Percentiles rank a stretch among this genome's conserved stretches.
These are phyloP conservation scores for Coleophora flavipennella DNA, from an alignment of 2,888 invertebrate genomes.

Conservation along the genomic window DNA sequence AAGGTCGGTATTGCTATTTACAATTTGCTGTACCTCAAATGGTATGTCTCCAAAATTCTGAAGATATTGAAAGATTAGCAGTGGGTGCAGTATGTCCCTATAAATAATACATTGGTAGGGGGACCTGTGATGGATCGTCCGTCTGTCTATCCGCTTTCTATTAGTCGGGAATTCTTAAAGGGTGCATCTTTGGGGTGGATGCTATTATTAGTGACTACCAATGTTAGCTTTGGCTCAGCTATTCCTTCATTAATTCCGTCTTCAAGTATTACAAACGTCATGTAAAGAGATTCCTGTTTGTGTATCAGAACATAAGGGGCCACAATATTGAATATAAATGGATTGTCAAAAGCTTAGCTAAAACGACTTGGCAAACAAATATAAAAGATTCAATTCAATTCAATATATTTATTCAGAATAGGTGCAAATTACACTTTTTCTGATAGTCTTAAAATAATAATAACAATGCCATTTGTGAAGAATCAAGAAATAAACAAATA, in stretches of 20 bases:
- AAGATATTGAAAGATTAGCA: conserved; percentile 73
- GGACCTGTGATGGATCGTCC: conserved; percentile 65
- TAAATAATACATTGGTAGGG: conserved; percentile 70
- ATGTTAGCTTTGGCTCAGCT: conserved; percentile 59
- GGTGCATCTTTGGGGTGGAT: conserved; percentile 53
- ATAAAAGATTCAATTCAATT: too few relatives aligned
- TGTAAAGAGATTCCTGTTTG: conserved; percentile 19
- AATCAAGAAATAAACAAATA: too few relatives aligned
- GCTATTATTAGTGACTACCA: conserved; percentile 57
- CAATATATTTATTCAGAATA: too few relatives aligned
- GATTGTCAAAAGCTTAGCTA: too few relatives aligned
- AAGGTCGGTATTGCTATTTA: conserved; percentile 18
- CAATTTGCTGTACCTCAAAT: conserved; percentile 28
- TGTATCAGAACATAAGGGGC: too few relatives aligned
- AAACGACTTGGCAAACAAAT: too few relatives aligned
- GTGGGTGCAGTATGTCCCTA: conserved; percentile 61
- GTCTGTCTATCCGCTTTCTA: conserved; percentile 66
- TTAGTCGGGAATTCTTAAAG: conserved; percentile 69
- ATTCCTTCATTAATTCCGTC: conserved; percentile 47
- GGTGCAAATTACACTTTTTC: too few relatives aligned
- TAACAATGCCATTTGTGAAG: too few relatives aligned
- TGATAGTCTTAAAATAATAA: too few relatives aligned
- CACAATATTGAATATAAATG: too few relatives aligned
- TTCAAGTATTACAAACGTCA: conserved; percentile 36
- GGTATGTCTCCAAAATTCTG: conserved; percentile 58